Conservation (phyloP, 2,797 vertebrate genomes). For the Sus cebifrons region DNA sequence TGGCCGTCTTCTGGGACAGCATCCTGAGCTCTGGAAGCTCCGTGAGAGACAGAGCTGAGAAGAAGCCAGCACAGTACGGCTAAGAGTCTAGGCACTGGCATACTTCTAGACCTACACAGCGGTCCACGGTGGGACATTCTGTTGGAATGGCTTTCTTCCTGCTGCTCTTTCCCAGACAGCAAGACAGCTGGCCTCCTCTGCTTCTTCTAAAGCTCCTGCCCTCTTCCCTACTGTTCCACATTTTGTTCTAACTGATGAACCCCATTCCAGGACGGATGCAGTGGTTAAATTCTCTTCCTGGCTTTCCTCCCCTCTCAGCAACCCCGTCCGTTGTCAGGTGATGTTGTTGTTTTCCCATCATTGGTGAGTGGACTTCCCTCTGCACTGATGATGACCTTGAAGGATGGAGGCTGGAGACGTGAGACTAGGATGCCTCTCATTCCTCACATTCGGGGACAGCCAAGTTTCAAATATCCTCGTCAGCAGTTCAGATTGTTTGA, state of each 20-base stretch:
- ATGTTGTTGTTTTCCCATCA: neutral
- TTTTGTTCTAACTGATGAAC: neutral
- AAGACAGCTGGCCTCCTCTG: neutral
- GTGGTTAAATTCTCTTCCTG: neutral
- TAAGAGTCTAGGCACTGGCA: neutral
- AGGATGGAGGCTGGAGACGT: neutral
- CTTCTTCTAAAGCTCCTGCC: neutral
- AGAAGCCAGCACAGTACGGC: neutral
- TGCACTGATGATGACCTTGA: neutral
- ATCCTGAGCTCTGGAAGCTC: neutral
- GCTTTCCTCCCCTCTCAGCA: neutral
- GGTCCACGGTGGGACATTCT: neutral
- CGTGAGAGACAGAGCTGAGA: too few species aligned
- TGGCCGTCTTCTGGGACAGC: neutral
- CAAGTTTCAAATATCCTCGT: neutral
- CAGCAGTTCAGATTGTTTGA: neutral
- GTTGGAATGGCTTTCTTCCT: neutral
- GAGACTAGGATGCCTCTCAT: neutral
- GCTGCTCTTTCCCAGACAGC: neutral
- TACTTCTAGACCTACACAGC: neutral
- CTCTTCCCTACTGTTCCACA: neutral
- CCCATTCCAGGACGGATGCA: neutral
- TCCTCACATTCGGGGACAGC: neutral
- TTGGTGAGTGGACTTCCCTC: too few species aligned
- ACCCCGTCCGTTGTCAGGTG: neutral